phyloP scores from a whole-genome alignment of 2,797 vertebrate genomes.

The Tamandua tetradactyla region DNA sequence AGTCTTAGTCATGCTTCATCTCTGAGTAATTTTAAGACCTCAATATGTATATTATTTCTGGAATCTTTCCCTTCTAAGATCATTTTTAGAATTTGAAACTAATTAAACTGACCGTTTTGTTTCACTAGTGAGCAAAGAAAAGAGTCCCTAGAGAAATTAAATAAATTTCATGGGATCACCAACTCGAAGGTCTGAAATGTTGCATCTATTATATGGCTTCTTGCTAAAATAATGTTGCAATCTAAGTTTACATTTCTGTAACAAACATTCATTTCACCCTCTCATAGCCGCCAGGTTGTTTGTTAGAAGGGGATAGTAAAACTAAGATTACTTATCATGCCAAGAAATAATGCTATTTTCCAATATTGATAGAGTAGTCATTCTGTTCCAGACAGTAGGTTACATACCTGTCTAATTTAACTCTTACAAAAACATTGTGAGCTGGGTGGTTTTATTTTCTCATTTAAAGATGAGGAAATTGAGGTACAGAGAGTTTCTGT shows the following conservation, averaged over 20 bases:
- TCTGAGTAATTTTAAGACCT: background rate
- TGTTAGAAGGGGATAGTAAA: background rate
- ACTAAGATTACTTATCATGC: background rate
- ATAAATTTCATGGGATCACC: background rate
- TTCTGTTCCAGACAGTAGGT: background rate
- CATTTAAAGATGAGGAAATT: background rate
- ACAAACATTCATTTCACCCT: background rate
- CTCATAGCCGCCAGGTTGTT: background rate
- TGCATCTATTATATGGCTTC: background rate
- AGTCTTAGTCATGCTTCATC: background rate
- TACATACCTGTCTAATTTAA: background rate
- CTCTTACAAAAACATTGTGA: background rate
- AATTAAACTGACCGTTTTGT: background rate
- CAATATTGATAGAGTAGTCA: background rate
- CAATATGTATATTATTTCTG: background rate
- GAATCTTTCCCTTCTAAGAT: background rate
- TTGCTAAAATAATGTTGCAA: background rate
- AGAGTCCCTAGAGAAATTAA: background rate
- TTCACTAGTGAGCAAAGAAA: conserved; percentile 19
- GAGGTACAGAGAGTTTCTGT: background rate
- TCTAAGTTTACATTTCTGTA: background rate
- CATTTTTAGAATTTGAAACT: conserved; percentile 22
- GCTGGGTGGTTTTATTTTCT: background rate
- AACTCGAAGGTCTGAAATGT: background rate
- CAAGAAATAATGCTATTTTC: background rate